Evolutionary conservation across 2,797 vertebrate species (phyloP).

Genomic region (Enteromius mattozi): DNA sequence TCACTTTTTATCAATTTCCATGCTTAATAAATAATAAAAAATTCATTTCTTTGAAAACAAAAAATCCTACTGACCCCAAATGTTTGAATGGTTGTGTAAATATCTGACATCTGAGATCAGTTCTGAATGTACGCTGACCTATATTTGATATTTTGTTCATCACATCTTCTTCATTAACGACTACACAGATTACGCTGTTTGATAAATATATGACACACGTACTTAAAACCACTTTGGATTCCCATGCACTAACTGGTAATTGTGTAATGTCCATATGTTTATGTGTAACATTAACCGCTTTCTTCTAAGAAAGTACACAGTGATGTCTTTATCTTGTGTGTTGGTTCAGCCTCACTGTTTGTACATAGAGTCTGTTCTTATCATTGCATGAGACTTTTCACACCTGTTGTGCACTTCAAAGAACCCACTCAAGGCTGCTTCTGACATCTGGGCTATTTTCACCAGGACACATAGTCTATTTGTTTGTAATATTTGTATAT

Average conservation of each 20-base stretch:
- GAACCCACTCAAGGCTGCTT: conserved; percentile 46
- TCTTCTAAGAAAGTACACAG: conserved; percentile 40
- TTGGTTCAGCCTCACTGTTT: conserved; percentile 61
- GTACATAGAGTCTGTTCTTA: conserved; percentile 68
- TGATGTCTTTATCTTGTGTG: conserved; percentile 76
- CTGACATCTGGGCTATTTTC: conserved; percentile 55
- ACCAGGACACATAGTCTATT: conserved; percentile 28
- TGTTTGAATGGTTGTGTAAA: background rate
- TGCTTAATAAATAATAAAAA: background rate
- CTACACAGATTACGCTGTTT: background rate
- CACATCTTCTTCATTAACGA: background rate
- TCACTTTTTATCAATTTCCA: background rate
- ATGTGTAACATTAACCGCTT: conserved; percentile 43
- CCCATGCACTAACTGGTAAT: conserved; percentile 2
- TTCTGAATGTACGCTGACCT: background rate
- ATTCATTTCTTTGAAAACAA: background rate
- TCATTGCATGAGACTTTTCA: conserved; percentile 80
- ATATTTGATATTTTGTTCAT: background rate
- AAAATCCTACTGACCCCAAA: background rate
- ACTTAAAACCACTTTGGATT: conserved; percentile 20
- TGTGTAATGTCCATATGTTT: conserved; percentile 12
- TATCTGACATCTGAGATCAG: background rate
- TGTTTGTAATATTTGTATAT: conserved; percentile 3
- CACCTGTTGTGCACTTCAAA: conserved; percentile 82
- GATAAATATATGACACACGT: conserved; percentile 5